Evolutionary conservation across 1,140 invertebrate species (phyloP).

Genomic region (Sipha flava): DNA sequence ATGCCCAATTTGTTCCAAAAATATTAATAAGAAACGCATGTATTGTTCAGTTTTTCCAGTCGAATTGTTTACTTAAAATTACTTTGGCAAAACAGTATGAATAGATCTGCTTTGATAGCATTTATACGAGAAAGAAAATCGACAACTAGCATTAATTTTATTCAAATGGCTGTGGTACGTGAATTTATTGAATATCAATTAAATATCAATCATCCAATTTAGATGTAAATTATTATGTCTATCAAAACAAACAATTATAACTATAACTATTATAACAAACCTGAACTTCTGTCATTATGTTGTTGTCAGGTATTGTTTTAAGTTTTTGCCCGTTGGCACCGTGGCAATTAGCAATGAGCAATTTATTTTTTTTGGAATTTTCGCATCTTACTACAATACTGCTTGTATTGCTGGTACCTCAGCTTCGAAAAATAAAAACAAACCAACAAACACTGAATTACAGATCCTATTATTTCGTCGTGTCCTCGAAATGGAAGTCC

Average conservation of each 20-base stretch:
- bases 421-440: neutral
- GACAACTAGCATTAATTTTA: neutral
- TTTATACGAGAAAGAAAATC: neutral
- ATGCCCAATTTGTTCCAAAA: neutral
- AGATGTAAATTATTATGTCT: neutral
- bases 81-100: neutral
- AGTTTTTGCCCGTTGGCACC: too few species aligned
- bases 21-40: neutral
- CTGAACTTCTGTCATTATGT: neutral
- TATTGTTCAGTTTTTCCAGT: too few species aligned
- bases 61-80: too few species aligned
- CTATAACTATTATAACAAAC: slow-evolving; percentile 4
- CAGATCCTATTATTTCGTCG: neutral
- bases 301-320: neutral
- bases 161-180: neutral
- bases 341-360: neutral
- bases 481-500: too few species aligned
- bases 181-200: neutral
- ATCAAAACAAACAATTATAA: too few species aligned
- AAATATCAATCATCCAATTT: neutral
- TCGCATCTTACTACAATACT: neutral
- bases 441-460: neutral
- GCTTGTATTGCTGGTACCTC: neutral
- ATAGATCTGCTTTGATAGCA: neutral
- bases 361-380: neutral